A percentile compares a stretch with the other conserved stretches of the same genome.
These are phyloP conservation scores for Hermaeophaga mercurialis DNA, from an alignment of 2,888 invertebrate genomes.

Conservation along the genomic window DNA sequence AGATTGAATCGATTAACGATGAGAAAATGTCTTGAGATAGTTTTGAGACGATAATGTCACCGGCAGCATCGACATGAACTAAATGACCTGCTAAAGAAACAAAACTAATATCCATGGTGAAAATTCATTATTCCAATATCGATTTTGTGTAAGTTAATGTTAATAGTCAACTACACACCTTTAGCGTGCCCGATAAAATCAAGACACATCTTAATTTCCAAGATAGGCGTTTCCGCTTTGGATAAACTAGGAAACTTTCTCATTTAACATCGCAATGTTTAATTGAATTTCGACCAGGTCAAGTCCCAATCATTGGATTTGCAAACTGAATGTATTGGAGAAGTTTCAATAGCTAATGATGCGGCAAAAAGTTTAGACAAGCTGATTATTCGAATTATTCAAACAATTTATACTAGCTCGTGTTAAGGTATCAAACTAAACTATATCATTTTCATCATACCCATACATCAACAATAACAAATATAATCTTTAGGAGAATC, in stretches of 20 bases:
- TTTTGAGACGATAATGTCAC: too few relatives aligned
- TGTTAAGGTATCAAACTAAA: too few relatives aligned
- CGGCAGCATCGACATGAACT: too few relatives aligned
- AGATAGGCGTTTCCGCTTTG: slow-evolving; percentile 18
- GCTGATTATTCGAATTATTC: not conserved
- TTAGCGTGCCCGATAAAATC: slow-evolving; percentile 24
- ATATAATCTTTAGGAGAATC: too few relatives aligned
- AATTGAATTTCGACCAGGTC: slow-evolving; percentile 38
- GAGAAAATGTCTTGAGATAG: too few relatives aligned
- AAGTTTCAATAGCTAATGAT: slow-evolving; percentile 15
- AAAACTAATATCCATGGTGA: not conserved
- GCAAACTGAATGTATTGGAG: slow-evolving; percentile 21
- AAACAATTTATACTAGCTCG: not conserved
- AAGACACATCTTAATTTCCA: slow-evolving; percentile 22
- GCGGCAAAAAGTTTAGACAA: not conserved
- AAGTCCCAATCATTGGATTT: slow-evolving; percentile 35
- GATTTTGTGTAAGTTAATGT: slow-evolving; percentile 12
- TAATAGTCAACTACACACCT: slow-evolving; percentile 12
- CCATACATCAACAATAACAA: too few relatives aligned
- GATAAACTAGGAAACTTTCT: slow-evolving; percentile 16
- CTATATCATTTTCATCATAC: too few relatives aligned
- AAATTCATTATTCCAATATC: slow-evolving; percentile 11
- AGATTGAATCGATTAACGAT: too few relatives aligned
- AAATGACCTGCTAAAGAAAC: not conserved
- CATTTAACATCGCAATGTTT: slow-evolving; percentile 32